Evolutionary conservation across 2,888 invertebrate genomes (phyloP), one percentile per base, ranked within the genome.

Genomic region (Parnassius apollo): DNA sequence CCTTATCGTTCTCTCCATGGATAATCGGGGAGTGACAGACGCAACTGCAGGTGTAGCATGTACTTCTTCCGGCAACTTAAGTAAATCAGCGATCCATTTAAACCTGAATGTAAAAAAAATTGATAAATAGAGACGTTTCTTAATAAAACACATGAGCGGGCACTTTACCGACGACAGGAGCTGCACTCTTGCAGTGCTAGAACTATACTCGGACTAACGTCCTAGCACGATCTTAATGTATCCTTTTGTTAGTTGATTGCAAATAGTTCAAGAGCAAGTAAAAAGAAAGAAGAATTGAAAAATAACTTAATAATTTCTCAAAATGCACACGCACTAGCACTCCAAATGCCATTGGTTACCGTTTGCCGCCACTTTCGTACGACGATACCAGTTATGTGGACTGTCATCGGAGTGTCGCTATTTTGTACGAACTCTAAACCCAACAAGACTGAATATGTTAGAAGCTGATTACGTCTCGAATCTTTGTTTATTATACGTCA

Each of bases 71-170:
- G 75, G 77, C 48, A 81, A 66, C 58, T 76, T 80, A 71, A 90
- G 88, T 61, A 82, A 65, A 67, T 89, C 85, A 46, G 85, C 78
- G 66, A 89, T 66, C 88, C 88, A 86, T 73, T 86, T 87, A 77
- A 83, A 88, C 76, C 91, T 91, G 76, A 67, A 78, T 65, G 70
- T 75, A 78, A 78, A 70, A 78, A 70, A 72, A 70, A 66, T 62
- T 22, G 35, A 54, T 7, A n/a, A 49, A 25, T 25, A 25, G 25
- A 35, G 35, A 35, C 4, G 35, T 35, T 35, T 35, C 35, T 35
- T 35, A 35, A 35, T 35, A 7, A 35, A 35, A 35, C 35, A 35
- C 35, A 35, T 35, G 35, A 35, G 35, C 35, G 7, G 35, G 35
- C 7, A 35, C 35, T 35, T 35, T 7, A 35, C 35, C 35, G 35